Evolutionary conservation across 2,797 vertebrate species (phyloP), one percentile per base, ranked within the genome.

Genomic region (Phoebastria nigripes): DNA sequence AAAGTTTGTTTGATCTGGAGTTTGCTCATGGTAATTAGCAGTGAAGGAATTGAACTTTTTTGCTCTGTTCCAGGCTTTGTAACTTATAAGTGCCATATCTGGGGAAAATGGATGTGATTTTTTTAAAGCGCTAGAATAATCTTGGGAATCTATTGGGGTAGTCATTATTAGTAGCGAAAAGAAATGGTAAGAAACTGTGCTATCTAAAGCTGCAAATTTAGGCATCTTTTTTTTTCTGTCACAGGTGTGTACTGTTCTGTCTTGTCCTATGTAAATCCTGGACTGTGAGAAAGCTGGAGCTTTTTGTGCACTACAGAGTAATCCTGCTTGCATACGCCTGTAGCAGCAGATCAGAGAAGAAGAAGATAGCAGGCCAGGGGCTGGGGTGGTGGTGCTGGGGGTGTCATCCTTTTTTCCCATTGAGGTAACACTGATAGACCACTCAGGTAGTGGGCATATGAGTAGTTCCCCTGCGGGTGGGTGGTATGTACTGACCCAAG

Each of bases 11-110:
- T 93, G 93, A 93, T 93, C 49, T 87, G 93, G 71, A 25, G 19
- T 92, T 95, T 93, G 86, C 88, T 95, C 33, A 13, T 71, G 94
- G 93, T 90, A 94, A 87, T 92, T 95, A 93, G 80, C 44, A 73
- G 44, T 87, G 83, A 89, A 90, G 44, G 63, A 89, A 71, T 35
- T 70, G 39, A 93, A 85, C 41, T 73, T 93, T 49, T 87, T 80
- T 73, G 19, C 70, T 94, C 89, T 92, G 78, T 89, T 89, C 61
- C 12, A 39, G 58, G 41, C 67, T 90, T 76, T 95, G 73, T 95
- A 92, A 93, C 84, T 70, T 79, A 2, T 77, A 80, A 82, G 52
- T 77, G 62, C 41, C 8, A 8, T 71, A 86, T 91, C 46, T 67
- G 42, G 76, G 71, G 41, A 77, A 90, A 85, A 84, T 42, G 8